phyloP scores from a whole-genome alignment of 2,888 invertebrate genomes.

The Parascotia fuliginaria region DNA sequence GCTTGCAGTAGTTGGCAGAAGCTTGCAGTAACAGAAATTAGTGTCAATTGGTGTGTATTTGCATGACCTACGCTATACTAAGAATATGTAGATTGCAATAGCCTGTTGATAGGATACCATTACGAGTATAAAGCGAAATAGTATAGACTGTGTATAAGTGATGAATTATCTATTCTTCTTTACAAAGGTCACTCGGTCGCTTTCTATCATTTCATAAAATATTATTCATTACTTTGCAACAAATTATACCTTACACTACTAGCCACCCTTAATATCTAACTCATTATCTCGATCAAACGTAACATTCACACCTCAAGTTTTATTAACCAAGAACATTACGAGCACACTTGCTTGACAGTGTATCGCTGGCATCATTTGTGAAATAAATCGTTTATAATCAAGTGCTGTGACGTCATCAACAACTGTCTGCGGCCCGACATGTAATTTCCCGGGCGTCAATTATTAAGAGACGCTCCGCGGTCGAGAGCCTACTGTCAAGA shows the following conservation, averaged over 20 bases:
- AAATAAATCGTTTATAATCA: slow-evolving; percentile 85
- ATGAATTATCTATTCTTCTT: too few relatives aligned
- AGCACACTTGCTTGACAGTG: slow-evolving; percentile 32
- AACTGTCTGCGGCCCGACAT: slow-evolving; percentile 82
- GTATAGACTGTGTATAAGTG: too few relatives aligned
- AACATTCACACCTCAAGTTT: slow-evolving; percentile 22
- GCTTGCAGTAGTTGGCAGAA: too few relatives aligned
- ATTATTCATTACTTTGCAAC: too few relatives aligned
- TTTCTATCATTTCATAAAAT: too few relatives aligned
- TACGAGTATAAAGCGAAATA: too few relatives aligned
- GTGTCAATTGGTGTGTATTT: too few relatives aligned
- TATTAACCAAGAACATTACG: slow-evolving; percentile 37
- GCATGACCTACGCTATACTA: too few relatives aligned
- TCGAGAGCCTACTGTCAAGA: slow-evolving; percentile 70
- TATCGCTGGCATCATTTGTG: slow-evolving; percentile 60
- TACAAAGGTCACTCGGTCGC: too few relatives aligned
- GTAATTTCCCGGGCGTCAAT: slow-evolving; percentile 85
- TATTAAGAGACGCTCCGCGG: slow-evolving; percentile 74
- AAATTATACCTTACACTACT: background rate
- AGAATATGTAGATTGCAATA: too few relatives aligned
- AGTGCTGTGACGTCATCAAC: slow-evolving; percentile 82
- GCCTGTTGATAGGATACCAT: too few relatives aligned
- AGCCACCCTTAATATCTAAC: background rate
- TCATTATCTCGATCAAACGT: background rate
- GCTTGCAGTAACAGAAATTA: too few relatives aligned